phyloP scores from a whole-genome alignment of 2,888 invertebrate species.

The Xestobium rufovillosum region DNA sequence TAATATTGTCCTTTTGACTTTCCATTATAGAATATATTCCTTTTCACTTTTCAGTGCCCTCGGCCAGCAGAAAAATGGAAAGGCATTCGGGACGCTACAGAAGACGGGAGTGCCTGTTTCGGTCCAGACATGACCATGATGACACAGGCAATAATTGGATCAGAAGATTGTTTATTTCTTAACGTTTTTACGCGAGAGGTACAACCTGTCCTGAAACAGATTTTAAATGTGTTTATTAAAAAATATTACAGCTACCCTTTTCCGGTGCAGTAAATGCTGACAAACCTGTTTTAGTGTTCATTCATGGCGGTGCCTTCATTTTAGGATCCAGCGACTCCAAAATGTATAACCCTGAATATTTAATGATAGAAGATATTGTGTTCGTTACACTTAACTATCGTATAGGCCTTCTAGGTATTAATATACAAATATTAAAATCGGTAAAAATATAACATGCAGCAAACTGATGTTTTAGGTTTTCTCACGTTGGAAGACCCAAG shows the following conservation, averaged over 20 bases:
- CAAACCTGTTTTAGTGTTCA: conserved; percentile 41
- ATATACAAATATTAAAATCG: no score
- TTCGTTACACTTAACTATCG: conserved; percentile 39
- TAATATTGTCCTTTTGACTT: no score
- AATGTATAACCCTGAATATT: conserved; percentile 36
- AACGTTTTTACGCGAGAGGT: conserved; percentile 30
- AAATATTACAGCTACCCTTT: no score
- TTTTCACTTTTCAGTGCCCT: no score
- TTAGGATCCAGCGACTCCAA: conserved; percentile 35
- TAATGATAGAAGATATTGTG: conserved; percentile 38
- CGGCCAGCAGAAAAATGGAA: no score
- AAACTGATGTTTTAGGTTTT: conserved; percentile 39
- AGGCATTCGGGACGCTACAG: conserved; percentile 25
- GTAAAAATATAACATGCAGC: no score
- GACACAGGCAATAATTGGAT: conserved; percentile 22
- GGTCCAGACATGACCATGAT: conserved; percentile 24
- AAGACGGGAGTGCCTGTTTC: conserved; percentile 27
- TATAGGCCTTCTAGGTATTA: conserved; percentile 33
- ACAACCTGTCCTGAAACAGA: conserved; percentile 11
- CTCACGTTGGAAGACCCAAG: conserved; percentile 43
- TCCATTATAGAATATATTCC: no score
- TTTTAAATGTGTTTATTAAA: not conserved
- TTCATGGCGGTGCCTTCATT: conserved; percentile 41
- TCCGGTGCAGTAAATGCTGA: conserved; percentile 2
- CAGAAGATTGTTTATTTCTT: conserved; percentile 33